These are phyloP conservation scores for Cynaeus angustus DNA, from an alignment of 2,888 invertebrate genomes.

Conservation along the genomic window DNA sequence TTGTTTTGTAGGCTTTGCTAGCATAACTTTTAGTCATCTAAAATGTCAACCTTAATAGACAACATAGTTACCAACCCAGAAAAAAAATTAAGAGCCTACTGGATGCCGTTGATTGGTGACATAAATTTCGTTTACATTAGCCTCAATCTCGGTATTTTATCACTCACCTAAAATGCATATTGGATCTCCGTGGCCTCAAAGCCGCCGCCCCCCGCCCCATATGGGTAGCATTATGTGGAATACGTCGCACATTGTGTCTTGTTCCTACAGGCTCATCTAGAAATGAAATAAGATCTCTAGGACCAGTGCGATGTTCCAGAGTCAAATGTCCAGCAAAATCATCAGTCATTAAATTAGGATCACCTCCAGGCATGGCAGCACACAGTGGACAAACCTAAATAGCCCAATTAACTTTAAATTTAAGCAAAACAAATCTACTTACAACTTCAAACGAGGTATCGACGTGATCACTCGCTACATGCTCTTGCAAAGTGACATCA, in stretches of 20 bases:
- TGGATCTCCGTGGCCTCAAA: slow-evolving; percentile 86
- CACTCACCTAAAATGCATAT: slow-evolving; percentile 91
- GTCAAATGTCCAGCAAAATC: slow-evolving; percentile 98
- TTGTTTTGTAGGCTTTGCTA: too few relatives aligned
- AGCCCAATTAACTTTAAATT: background rate
- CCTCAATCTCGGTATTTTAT: too few relatives aligned
- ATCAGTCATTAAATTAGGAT: slow-evolving; percentile 98
- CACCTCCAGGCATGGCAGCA: slow-evolving; percentile 96
- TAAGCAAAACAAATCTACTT: slow-evolving; percentile 63
- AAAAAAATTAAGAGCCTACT: too few relatives aligned
- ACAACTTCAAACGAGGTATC: slow-evolving; percentile 94
- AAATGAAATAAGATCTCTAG: slow-evolving; percentile 94
- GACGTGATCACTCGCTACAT: slow-evolving; percentile 92
- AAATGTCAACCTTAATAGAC: too few relatives aligned
- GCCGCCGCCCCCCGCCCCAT: slow-evolving; percentile 66
- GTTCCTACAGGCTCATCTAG: slow-evolving; percentile 89
- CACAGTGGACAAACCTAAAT: slow-evolving; percentile 95
- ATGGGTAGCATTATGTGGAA: slow-evolving; percentile 66
- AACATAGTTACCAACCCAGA: too few relatives aligned
- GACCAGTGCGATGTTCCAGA: slow-evolving; percentile 87
- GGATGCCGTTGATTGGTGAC: too few relatives aligned
- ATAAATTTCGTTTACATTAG: too few relatives aligned
- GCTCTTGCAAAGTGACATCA: slow-evolving; percentile 92
- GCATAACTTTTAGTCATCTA: too few relatives aligned
- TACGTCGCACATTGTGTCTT: slow-evolving; percentile 70